Percentiles rank a stretch among this genome's conserved stretches.
Conservation (phyloP, 2,888 invertebrate species). For the Aphodius sticticus region DNA sequence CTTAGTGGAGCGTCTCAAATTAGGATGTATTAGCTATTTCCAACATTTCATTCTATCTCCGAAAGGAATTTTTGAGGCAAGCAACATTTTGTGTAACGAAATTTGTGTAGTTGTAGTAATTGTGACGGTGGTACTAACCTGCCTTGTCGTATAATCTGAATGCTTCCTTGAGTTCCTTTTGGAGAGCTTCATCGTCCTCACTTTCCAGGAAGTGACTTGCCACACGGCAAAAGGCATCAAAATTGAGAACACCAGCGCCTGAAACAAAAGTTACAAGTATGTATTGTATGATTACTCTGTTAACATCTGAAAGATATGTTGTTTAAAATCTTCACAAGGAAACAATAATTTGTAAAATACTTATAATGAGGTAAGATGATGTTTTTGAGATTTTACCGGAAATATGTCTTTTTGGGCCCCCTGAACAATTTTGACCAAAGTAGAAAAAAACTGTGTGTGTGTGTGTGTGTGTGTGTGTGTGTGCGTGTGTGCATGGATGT, state of each 20-base stretch:
- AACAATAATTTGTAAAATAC: no score
- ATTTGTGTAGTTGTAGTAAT: not conserved
- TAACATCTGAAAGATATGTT: no score
- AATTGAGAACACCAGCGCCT: constrained; percentile 84
- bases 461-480: no score
- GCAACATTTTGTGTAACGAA: not conserved
- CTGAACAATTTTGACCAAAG: no score
- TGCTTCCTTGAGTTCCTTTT: constrained; percentile 88
- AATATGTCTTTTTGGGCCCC: no score
- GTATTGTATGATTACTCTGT: no score
- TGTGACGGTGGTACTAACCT: constrained; percentile 59
- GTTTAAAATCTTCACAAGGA: no score
- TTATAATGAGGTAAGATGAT: no score
- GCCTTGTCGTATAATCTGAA: constrained; percentile 90
- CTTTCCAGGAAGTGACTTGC: constrained; percentile 79
- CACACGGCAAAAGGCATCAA: constrained; percentile 83
- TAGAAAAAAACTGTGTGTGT: no score
- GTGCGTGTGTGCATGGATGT: no score
- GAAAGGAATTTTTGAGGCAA: not conserved
- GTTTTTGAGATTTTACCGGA: no score
- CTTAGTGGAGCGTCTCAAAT: not conserved
- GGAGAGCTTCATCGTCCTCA: constrained; percentile 84
- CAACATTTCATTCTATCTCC: not conserved
- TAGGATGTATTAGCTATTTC: not conserved
- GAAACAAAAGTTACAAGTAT: constrained; percentile 45